Conservation (phyloP, 2,797 vertebrate genomes). For the Podarcis siculus region DNA sequence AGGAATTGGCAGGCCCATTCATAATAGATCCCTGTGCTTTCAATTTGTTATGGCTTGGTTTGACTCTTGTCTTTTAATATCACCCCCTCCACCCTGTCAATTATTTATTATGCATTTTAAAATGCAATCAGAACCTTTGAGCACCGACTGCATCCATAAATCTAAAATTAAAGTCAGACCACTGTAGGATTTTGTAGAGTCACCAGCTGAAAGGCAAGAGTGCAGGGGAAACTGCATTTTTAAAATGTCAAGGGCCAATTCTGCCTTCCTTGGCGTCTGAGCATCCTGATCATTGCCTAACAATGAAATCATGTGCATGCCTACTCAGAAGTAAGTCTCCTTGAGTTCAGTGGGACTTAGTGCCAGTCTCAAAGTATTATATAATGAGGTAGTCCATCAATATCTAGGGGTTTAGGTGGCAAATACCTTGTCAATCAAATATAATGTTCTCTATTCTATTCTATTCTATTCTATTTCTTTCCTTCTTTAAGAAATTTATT, state of each 20-base stretch:
- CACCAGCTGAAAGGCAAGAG: neutral
- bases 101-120: conserved; percentile 14
- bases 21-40: neutral
- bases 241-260: neutral
- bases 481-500: too few species aligned
- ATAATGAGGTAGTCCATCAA: neutral
- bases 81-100: neutral
- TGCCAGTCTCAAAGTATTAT: neutral
- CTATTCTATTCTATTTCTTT: neutral
- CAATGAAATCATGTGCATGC: too few species aligned
- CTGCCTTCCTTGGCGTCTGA: neutral
- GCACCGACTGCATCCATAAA: neutral
- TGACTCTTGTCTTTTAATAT: conserved; percentile 6
- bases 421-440: neutral
- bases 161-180: neutral
- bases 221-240: neutral
- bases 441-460: neutral
- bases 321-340: too few species aligned
- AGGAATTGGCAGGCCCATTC: neutral
- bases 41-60: neutral
- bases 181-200: neutral
- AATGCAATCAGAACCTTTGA: neutral
- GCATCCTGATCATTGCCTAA: too few species aligned
- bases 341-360: too few species aligned
- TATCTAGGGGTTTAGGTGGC: neutral